phyloP scores from a whole-genome alignment of 2,888 invertebrate species.

The Hanleya hanleyi region DNA sequence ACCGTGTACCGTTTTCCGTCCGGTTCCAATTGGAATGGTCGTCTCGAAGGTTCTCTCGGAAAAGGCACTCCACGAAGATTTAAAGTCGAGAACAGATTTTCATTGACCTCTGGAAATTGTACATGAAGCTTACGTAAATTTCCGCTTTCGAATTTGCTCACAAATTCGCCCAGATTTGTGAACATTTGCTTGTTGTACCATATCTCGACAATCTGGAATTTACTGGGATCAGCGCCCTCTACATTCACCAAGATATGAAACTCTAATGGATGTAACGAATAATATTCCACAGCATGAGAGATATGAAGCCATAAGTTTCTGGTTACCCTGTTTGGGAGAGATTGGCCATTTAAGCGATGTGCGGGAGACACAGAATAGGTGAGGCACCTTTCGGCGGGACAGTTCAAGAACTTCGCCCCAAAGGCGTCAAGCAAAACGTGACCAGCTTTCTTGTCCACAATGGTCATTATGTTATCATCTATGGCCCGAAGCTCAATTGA shows the following conservation, averaged over 20 bases:
- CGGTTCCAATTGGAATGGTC: conserved; percentile 53
- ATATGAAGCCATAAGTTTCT: conserved; percentile 52
- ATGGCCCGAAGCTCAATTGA: conserved; percentile 38
- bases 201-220: conserved; percentile 44
- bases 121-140: not conserved
- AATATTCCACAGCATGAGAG: conserved; percentile 44
- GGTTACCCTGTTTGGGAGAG: conserved; percentile 34
- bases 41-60: conserved; percentile 39
- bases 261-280: conserved; percentile 53
- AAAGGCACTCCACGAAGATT: conserved; percentile 36
- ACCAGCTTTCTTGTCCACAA: conserved; percentile 38
- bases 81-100: conserved; percentile 30
- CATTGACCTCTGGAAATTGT: not conserved
- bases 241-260: conserved; percentile 56
- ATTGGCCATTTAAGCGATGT: no score
- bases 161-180: conserved; percentile 40
- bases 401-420: conserved; percentile 46
- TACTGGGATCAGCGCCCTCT: conserved; percentile 39
- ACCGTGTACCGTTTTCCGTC: conserved; percentile 63
- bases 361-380: conserved; percentile 43
- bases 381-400: conserved; percentile 49
- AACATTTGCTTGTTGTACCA: conserved; percentile 48
- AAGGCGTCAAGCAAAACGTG: conserved; percentile 53
- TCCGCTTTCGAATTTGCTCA: conserved; percentile 11
- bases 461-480: conserved; percentile 12